A percentile compares a stretch with the other conserved stretches of the same genome.
Conservation (phyloP, 2,888 invertebrate genomes). For the Tipula confusa region DNA sequence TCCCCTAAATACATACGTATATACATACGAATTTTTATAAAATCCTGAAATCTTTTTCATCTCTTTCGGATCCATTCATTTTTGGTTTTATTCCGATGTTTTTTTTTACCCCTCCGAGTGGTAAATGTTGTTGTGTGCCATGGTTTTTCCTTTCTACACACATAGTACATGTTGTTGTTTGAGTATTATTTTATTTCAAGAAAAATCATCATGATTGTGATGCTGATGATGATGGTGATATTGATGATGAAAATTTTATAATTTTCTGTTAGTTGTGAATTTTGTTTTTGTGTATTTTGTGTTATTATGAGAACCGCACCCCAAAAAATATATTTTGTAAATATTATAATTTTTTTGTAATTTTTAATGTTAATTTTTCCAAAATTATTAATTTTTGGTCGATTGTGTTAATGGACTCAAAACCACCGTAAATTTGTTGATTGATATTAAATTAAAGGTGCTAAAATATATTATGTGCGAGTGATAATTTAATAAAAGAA, state of each 20-base stretch:
- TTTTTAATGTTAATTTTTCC: background rate
- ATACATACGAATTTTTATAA: background rate
- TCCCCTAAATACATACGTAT: background rate
- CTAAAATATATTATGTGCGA: background rate
- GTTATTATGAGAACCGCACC: constrained; percentile 36
- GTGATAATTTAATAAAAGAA: background rate
- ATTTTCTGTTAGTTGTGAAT: background rate
- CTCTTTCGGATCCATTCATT: background rate
- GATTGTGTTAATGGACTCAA: background rate
- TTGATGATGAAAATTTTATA: constrained; percentile 21
- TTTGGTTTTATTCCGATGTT: background rate
- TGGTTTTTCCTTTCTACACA: background rate
- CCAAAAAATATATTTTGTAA: constrained; percentile 32
- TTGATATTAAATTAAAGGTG: background rate
- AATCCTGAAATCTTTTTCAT: background rate
- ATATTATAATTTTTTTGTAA: background rate
- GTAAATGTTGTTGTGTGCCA: background rate
- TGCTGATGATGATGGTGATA: constrained; percentile 28
- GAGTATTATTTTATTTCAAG: background rate
- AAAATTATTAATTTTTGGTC: background rate
- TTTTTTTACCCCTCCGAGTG: background rate
- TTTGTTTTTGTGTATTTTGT: constrained; percentile 21
- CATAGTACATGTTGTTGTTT: background rate
- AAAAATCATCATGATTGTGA: constrained; percentile 14
- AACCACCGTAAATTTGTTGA: background rate